Conservation (phyloP, 2,888 invertebrate species). For the Tolmerus cingulatus region DNA sequence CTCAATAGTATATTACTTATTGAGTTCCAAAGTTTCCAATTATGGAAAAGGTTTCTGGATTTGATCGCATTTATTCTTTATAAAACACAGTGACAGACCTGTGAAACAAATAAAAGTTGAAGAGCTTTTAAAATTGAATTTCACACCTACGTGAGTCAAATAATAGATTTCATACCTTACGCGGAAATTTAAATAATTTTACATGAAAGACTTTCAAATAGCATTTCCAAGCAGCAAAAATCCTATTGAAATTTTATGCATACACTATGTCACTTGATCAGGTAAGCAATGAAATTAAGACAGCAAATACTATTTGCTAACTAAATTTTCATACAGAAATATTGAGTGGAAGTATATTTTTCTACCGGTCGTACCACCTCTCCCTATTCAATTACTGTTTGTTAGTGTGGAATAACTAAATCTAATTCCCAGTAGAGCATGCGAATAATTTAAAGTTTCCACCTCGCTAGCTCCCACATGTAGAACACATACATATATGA, state of each 20-base stretch:
- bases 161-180: background rate
- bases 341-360: background rate
- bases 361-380: background rate
- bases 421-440: background rate
- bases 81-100: too few species aligned
- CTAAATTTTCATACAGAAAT: background rate
- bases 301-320: background rate
- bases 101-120: too few species aligned
- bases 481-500: background rate
- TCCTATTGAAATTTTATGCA: background rate
- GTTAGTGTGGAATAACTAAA: background rate
- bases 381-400: background rate
- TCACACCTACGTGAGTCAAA: background rate
- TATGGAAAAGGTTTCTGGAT: too few species aligned
- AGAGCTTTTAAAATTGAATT: too few species aligned
- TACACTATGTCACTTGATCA: background rate
- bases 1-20: too few species aligned
- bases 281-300: background rate
- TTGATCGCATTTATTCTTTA: too few species aligned
- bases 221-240: background rate
- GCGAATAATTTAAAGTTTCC: background rate
- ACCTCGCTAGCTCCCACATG: background rate
- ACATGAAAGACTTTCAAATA: background rate
- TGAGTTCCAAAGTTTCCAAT: too few species aligned
- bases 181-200: background rate